Evolutionary conservation across 2,797 vertebrate genomes (phyloP), one percentile per base, ranked within the genome.

Genomic region (Sebastes minor): DNA sequence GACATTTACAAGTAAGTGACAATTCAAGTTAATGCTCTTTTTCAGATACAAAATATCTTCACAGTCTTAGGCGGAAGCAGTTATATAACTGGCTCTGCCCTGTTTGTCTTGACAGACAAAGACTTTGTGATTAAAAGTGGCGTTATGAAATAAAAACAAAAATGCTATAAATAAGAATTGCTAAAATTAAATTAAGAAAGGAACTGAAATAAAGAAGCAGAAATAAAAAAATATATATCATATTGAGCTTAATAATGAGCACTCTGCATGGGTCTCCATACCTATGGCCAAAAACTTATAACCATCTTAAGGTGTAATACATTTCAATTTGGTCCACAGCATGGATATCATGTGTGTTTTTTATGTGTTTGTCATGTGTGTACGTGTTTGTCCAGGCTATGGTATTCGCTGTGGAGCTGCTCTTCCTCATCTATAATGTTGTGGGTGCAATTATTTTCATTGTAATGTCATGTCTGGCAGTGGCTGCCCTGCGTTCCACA

Each of bases 401-500:
- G 78, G 2, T 6, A 1, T 0, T 11, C 0, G 18, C 20, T 20
- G 0, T 92, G 42, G 86, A 91, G 5, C 0, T 1, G 0, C 20
- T 95, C 57, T 84, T 86, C 64, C 0, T 84, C 1, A 55, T 87
- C 67, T 76, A 94, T 83, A 85, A 8, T 76, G 18, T 93, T 12
- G 9, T 76, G 13, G 87, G 82, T 8, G 73, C 5, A 8, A 22
- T 93, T 27, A 86, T 93, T 81, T 85, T 93, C 3, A 76, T 94
- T 35, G 60, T 83, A 22, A 95, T 95, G 94, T 83, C 91, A 5
- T 20, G 25, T 52, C 71, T 94, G 27, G 90, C 92, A 0, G 87
- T 84, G 4, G 30, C 73, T 61, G 91, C 91, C 6, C 83, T 93
- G 46, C 90, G 83, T 28, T 90, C 92, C 61, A 80, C 89, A 23